A percentile compares a stretch with the other conserved stretches of the same genome.
Conservation (phyloP, 2,113 vertebrate genomes). For the Chaetorhynchus papuensis region DNA sequence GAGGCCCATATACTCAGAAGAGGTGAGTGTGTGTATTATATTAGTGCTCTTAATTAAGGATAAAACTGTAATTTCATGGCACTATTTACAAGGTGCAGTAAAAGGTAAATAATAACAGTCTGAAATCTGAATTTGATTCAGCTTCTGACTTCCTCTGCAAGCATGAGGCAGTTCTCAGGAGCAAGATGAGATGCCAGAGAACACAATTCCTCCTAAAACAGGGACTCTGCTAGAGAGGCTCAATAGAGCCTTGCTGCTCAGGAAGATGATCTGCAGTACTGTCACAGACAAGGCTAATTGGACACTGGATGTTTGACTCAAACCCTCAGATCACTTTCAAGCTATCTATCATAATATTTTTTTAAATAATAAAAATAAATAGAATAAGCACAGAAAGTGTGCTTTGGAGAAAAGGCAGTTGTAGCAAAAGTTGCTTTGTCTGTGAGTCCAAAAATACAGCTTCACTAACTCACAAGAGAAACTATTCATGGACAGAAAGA, state of each 20-base stretch:
- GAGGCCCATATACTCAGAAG: not conserved
- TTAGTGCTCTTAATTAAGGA: not conserved
- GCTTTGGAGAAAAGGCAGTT: slow-evolving; percentile 15
- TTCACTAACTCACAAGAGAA: slow-evolving; percentile 21
- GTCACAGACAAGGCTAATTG: not conserved
- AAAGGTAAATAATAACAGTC: not conserved
- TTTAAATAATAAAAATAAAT: not conserved
- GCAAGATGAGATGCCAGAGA: not conserved
- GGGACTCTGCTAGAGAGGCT: not conserved
- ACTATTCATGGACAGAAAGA: slow-evolving; percentile 27
- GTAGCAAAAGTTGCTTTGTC: slow-evolving; percentile 31
- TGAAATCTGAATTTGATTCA: not conserved
- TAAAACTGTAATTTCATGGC: not conserved
- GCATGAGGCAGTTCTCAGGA: not conserved
- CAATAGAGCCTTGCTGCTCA: not conserved
- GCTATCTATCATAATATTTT: not conserved
- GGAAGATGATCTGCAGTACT: not conserved
- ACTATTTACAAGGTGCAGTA: not conserved
- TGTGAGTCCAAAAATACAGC: slow-evolving; percentile 4
- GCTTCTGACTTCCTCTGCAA: not conserved
- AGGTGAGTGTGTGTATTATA: not conserved
- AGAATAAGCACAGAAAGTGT: not conserved
- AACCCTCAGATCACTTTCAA: not conserved
- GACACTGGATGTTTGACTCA: not conserved
- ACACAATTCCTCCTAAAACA: not conserved